Evolutionary conservation across 35 echinoderm and acorn worm species (phyloP).

Genomic region (Strongylocentrotus purpuratus): DNA sequence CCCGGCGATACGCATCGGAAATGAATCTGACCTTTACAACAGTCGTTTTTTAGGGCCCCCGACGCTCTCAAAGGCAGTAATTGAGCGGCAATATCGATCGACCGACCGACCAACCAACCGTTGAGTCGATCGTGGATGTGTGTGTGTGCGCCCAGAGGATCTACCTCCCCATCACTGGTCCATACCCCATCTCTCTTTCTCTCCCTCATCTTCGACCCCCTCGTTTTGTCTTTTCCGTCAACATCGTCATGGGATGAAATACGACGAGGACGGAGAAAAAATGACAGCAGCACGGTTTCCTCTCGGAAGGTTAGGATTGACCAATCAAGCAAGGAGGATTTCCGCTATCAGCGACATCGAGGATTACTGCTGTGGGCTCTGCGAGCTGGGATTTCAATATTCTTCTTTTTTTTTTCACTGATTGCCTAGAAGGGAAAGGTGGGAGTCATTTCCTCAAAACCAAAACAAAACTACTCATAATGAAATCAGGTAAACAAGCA

Average conservation of each 20-base stretch:
- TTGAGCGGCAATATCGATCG: conserved; percentile 34
- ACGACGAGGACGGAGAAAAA: neutral
- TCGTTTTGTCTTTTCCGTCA: conserved; percentile 8
- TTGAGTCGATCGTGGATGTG: neutral
- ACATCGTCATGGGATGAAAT: conserved; percentile 1
- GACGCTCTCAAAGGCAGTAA: conserved; percentile 21
- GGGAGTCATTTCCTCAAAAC: conserved; percentile 2
- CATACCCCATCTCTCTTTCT: neutral
- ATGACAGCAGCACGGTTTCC: neutral
- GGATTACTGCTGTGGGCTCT: neutral
- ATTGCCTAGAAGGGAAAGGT: conserved; percentile 2
- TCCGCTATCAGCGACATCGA: neutral
- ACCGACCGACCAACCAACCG: neutral
- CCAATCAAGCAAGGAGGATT: conserved; percentile 21
- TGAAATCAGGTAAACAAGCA: neutral
- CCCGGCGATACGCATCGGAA: neutral
- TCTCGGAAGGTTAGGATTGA: neutral
- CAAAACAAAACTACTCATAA: conserved; percentile 12
- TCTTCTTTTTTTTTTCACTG: neutral
- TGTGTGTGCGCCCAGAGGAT: neutral
- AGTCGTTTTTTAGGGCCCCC: conserved; percentile 13
- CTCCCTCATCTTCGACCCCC: neutral
- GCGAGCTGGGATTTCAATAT: conserved; percentile 24
- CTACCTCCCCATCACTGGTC: neutral
- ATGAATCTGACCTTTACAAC: conserved; percentile 27